A percentile compares a stretch with the other conserved stretches of the same genome.
These are phyloP conservation scores for Morpho deidamia DNA, from an alignment of 2,888 invertebrate species.

Conservation along the genomic window DNA sequence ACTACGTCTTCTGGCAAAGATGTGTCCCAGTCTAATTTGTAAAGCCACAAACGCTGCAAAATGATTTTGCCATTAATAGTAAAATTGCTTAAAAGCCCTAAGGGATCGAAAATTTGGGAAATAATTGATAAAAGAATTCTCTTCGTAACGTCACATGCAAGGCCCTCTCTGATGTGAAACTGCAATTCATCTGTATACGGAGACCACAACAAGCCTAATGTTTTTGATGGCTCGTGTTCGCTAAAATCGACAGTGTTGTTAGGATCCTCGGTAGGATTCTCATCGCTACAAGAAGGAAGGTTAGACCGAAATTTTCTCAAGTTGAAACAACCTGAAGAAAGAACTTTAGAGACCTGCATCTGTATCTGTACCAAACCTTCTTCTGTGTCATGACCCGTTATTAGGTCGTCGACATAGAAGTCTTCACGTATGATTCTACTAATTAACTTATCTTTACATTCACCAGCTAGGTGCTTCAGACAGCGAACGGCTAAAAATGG, in stretches of 20 bases:
- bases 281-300: no score
- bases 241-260: no score
- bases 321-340: no score
- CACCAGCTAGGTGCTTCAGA: no score
- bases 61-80: constrained; percentile 21
- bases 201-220: background rate
- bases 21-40: constrained; percentile 22
- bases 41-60: constrained; percentile 18
- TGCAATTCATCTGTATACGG: background rate
- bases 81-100: constrained; percentile 18
- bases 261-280: no score
- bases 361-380: background rate
- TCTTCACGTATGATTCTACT: no score
- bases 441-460: no score
- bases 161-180: no score
- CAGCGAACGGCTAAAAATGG: no score
- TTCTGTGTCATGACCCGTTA: constrained; percentile 14
- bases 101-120: constrained; percentile 24
- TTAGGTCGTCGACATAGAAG: constrained; percentile 12
- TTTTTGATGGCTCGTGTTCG: background rate
- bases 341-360: no score
- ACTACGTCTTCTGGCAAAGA: constrained; percentile 7
- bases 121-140: constrained; percentile 17
- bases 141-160: constrained; percentile 12
- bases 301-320: no score